Evolutionary conservation across 2,888 invertebrate species (phyloP).

Genomic region (Holacanthella duospinosa): DNA sequence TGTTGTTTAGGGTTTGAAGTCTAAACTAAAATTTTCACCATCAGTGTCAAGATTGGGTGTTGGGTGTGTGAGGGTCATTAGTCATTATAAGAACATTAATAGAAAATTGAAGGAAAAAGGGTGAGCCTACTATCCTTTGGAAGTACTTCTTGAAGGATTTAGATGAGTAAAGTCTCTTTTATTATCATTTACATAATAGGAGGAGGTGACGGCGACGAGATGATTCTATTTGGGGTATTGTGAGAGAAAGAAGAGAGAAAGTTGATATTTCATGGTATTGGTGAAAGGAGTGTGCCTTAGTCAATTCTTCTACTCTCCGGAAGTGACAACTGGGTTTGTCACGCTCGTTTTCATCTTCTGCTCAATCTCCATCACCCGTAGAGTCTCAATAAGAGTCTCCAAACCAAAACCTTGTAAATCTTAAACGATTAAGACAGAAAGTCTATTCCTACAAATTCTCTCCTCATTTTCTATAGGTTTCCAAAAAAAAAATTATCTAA

Average conservation of each 20-base stretch:
- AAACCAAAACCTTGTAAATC: not conserved
- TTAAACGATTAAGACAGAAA: not conserved
- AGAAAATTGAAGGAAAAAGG: no score
- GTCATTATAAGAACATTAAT: no score
- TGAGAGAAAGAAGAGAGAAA: not conserved
- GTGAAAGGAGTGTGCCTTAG: no score
- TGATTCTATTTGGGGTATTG: not conserved
- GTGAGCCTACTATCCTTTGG: not conserved
- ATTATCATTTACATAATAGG: not conserved
- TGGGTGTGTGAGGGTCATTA: no score
- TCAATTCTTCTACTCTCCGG: no score
- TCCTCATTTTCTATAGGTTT: not conserved
- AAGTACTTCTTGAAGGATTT: not conserved
- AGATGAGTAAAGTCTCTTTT: not conserved
- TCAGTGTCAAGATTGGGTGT: no score
- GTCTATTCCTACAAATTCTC: not conserved
- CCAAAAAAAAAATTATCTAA: not conserved
- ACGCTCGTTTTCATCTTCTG: not conserved
- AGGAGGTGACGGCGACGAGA: no score
- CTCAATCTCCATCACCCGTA: not conserved
- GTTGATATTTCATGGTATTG: not conserved
- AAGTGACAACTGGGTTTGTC: constrained; percentile 2
- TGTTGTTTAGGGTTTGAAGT: no score
- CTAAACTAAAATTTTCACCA: no score
- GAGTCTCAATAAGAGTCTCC: not conserved